These are phyloP conservation scores for Myotis findleyi DNA, from an alignment of 2,797 vertebrate species.

Conservation along the genomic window DNA sequence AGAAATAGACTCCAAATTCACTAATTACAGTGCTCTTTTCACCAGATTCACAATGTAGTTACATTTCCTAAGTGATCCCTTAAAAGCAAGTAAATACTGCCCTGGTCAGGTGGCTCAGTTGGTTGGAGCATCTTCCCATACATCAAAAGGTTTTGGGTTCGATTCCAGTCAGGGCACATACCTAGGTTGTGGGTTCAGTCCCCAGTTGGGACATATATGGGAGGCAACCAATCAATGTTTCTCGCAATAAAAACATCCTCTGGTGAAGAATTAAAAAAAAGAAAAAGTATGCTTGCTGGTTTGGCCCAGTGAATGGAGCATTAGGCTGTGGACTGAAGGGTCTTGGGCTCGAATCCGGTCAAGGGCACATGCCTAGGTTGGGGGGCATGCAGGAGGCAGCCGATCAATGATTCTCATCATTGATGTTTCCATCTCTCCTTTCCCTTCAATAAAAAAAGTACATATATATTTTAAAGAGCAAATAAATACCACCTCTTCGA, in stretches of 20 bases:
- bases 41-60: neutral
- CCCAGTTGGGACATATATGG: neutral
- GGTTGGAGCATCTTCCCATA: neutral
- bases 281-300: neutral
- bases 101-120: neutral
- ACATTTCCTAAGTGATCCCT: neutral
- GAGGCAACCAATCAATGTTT: neutral
- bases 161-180: neutral
- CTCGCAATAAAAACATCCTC: neutral
- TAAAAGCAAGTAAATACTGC: neutral
- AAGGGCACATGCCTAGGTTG: no score
- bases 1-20: slow-evolving; percentile 39
- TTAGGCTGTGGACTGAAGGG: no score
- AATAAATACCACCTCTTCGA: neutral
- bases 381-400: no score
- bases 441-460: no score
- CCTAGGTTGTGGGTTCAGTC: neutral
- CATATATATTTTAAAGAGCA: neutral
- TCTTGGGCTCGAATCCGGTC: no score
- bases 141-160: neutral
- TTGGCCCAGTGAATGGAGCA: no score
- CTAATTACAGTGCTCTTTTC: neutral
- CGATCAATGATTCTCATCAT: no score
- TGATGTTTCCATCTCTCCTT: no score
- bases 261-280: neutral